Base-by-base conservation (phyloP, 1,140 invertebrate species). In the Pseudomyrmex flavicornis region DNA sequence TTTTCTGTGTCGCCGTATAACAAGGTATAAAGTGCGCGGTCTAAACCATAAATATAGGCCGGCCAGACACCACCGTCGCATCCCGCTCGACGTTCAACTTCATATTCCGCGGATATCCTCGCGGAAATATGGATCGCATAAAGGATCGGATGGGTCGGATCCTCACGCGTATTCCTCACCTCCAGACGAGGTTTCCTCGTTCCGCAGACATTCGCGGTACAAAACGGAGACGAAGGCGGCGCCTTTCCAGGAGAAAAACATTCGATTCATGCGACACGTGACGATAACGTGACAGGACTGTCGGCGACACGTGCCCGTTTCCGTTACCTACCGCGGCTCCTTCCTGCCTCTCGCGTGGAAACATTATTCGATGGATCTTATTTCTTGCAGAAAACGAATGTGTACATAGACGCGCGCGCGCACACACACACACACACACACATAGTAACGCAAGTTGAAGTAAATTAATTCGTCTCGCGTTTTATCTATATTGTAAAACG, bases 201-300 rank as follows among this genome's bases (percentile, higher is more conserved):
- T 69, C 44, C 44, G 35, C 44, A 26, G 52, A 84, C 83, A 80
- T 80, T 76, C 58, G 58, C 68, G 69, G 69, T 88, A 83, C 84
- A 83, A 83, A 79, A 70, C 54, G 77, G 76, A 88, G 59, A 65
- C 72, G 56, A 66, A 73, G 74, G 76, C 66, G 82, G 87, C 61
- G 73, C 76, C 82, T 90, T 85, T 89, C 82, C 54, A 26, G 52
- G 86, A 62, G 66, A 59, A 74, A 77, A 85, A 77, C 87, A 89
- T 85, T 88, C 85, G 76, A 84, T 89, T 85, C 83, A 80, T 85
- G 85, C 77, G 88, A 89, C 91, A 91, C 88, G 90, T 92, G 92
- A 92, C 88, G 88, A 93, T 93, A 93, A 92, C 91, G 91, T 93
- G 91, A 92, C 90, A 90, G 85, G 91, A 92, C 88, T 93, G 88